Evolutionary conservation across 1,140 invertebrate genomes (phyloP).

Genomic region (Diachasmimorpha longicaudata): DNA sequence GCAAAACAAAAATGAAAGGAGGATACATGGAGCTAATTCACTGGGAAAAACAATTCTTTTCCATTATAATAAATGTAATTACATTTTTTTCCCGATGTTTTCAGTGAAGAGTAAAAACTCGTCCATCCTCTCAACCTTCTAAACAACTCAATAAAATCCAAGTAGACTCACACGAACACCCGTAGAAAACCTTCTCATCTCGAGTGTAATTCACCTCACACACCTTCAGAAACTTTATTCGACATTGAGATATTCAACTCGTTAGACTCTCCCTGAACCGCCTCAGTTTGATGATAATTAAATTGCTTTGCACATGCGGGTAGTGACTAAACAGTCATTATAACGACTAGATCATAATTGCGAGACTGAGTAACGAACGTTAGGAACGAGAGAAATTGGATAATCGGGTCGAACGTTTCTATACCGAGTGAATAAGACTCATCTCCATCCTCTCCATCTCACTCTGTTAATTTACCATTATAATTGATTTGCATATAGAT

Average conservation of each 20-base stretch:
- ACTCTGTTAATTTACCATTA: conserved; percentile 54
- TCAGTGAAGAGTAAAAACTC: too few species aligned
- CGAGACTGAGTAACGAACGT: conserved; percentile 46
- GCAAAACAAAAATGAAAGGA: too few species aligned
- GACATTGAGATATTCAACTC: conserved; percentile 2
- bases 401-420: conserved; percentile 37
- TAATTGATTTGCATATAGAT: conserved; percentile 60
- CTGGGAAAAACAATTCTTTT: too few species aligned
- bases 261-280: background rate
- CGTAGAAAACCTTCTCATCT: too few species aligned
- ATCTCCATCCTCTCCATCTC: conserved; percentile 28
- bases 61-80: too few species aligned
- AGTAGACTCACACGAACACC: too few species aligned
- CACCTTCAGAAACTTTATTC: background rate
- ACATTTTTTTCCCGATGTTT: too few species aligned
- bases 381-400: conserved; percentile 31
- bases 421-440: background rate
- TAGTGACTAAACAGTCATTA: conserved; percentile 53
- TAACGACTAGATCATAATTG: conserved; percentile 56
- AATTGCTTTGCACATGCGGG: background rate
- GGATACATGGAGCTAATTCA: too few species aligned
- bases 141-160: too few species aligned
- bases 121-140: too few species aligned
- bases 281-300: conserved; percentile 5
- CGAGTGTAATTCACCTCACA: background rate